Evolutionary conservation across 2,888 invertebrate species (phyloP), one percentile per base, ranked within the genome.

Genomic region (Philereme vetulata): DNA sequence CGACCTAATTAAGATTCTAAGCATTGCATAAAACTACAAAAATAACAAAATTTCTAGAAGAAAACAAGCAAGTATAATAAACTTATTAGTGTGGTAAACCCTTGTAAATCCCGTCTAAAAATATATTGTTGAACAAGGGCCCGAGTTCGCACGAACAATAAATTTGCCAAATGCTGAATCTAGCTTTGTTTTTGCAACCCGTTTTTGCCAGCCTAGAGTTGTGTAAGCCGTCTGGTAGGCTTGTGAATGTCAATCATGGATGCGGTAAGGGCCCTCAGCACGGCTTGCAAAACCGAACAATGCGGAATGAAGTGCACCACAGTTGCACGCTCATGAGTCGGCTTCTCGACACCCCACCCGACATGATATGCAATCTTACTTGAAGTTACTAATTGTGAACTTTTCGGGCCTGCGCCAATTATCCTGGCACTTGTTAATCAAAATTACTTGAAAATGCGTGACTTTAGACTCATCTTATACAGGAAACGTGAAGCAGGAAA

Each of bases 241-340:
- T 79, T 77, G 77, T 82, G 84, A 86, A 89, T 84, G 82, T 83
- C 88, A 86, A 88, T 86, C 82, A 84, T 80, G 80, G 77, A 74
- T 77, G 77, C 68, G 74, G 67, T 77, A 72, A 89, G 87, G 68
- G 80, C 80, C 74, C 85, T 88, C 71, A 72, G 36, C 84, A 78
- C 42, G 57, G 62, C 80, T 83, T 84, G 82, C 84, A 70, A 78
- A 80, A 81, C 79, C 75, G 85, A 86, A 90, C 88, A 90, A 90
- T 88, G 84, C 75, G 77, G 74, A 84, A 83, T 86, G 80, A 78
- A 84, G 85, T 84, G 79, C 77, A 79, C 79, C 75, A 74, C 78
- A 80, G 78, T 77, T 62, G 62, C 54, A 51, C 40, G 40, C 51
- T 65, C 70, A 74, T 54, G 64, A 64, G 59, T 53, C 55, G 53